Evolutionary conservation across 2,113 vertebrate genomes (phyloP), one percentile per base, ranked within the genome.

Genomic region (Cynopterus brachyotis): DNA sequence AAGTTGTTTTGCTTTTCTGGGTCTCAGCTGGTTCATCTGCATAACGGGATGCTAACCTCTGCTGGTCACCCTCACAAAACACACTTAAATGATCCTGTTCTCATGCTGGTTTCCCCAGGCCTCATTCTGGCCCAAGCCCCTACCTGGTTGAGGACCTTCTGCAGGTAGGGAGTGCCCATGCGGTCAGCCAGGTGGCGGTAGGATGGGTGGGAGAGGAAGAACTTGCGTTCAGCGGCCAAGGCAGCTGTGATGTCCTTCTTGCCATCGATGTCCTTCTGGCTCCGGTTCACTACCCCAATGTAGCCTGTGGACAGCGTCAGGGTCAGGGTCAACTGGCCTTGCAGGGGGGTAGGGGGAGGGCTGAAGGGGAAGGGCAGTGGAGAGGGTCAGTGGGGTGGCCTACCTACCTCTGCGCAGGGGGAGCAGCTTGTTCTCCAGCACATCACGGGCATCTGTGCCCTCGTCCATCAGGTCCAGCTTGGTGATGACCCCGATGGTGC

Each of bases 391-490:
- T 0, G 16, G n/a, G 73, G 9, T 9, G 7, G 59, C 16, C 55
- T 19, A 57, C 83, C 37, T 90, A 99, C 99, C 99, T 98, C 99
- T 99, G 66, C 99, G 99, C 86, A 99, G 98, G 0, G 99, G 99
- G 66, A 99, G 99, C 89, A 99, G 98, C 98, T 99, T 99, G 94
- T 99, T 99, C 95, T 99, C 99, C 97, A 99, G 98, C 69, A 99
- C 99, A 6, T 99, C 99, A 24, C 99, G 99, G 67, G 99, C 99
- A 26, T 99, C 99, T 0, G 99, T 99, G 45, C 99, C 99, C 97
- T 99, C 99, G 17, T 99, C 99, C 99, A 99, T 99, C 96, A 99
- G 98, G 98, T 99, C 99, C 98, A 99, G 98, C 97, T 99, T 99
- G 91, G 99, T 99, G 98, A 99, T 99, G 96, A 99, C 99, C 45